These are phyloP conservation scores for Lepidochitona cinerea DNA, from an alignment of 2,888 invertebrate genomes.

Conservation along the genomic window DNA sequence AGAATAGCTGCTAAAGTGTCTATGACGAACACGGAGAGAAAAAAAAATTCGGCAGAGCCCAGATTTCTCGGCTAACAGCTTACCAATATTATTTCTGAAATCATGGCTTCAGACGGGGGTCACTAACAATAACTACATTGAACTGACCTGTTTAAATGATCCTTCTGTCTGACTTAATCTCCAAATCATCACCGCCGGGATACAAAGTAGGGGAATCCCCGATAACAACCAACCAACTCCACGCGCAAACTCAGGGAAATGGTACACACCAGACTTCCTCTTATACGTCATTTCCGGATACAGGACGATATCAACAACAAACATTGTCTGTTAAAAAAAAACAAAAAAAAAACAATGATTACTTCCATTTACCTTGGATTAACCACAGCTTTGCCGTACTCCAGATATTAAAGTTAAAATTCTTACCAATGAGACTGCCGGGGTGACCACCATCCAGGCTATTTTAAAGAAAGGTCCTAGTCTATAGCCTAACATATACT, in stretches of 20 bases:
- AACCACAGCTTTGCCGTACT: no score
- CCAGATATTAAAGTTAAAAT: no score
- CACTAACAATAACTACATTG: neutral
- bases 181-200: constrained; percentile 25
- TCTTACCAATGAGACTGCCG: constrained; percentile 45
- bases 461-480: constrained; percentile 55
- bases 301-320: neutral
- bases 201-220: constrained; percentile 33
- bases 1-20: no score
- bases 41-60: no score
- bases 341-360: no score
- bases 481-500: constrained; percentile 57
- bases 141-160: neutral
- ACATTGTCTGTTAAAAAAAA: neutral
- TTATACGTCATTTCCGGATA: constrained; percentile 5
- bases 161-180: neutral
- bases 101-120: neutral
- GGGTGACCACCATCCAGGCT: constrained; percentile 54
- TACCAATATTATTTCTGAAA: neutral
- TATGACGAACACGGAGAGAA: no score
- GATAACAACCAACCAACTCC: constrained; percentile 45
- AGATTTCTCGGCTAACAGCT: neutral
- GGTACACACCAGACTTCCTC: neutral
- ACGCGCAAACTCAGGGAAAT: constrained; percentile 13
- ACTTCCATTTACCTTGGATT: no score